Evolutionary conservation across 2,797 vertebrate genomes (phyloP).

Genomic region (Crax fasciolata): DNA sequence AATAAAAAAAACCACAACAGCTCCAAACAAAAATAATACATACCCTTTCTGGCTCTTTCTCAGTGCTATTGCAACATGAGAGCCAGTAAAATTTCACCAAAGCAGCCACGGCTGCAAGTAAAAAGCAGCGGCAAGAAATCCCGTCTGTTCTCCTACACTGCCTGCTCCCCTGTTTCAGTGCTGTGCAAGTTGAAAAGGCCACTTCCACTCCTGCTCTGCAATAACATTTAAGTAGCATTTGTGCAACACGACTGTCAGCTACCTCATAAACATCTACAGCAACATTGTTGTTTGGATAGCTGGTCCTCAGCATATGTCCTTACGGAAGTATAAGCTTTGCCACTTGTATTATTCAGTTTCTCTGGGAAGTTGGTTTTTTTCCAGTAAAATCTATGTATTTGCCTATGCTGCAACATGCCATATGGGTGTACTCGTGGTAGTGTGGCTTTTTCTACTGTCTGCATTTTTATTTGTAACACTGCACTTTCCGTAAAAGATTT

Average conservation of each 20-base stretch:
- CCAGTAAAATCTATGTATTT: constrained; percentile 36
- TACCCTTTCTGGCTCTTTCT: background rate
- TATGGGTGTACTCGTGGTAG: constrained; percentile 23
- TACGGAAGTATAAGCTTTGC: constrained; percentile 18
- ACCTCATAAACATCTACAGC: constrained; percentile 21
- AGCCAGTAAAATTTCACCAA: background rate
- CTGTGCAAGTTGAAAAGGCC: background rate
- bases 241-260: background rate
- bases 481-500: constrained; percentile 68
- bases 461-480: constrained; percentile 54
- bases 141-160: background rate
- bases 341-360: constrained; percentile 24
- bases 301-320: constrained; percentile 36
- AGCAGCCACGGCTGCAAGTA: background rate
- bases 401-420: constrained; percentile 28
- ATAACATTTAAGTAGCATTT: background rate
- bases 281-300: constrained; percentile 60
- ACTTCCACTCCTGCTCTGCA: background rate
- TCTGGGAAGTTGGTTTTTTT: constrained; percentile 4
- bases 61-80: background rate
- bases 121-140: background rate
- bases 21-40: background rate
- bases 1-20: accelerated
- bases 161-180: background rate
- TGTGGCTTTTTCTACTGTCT: constrained; percentile 31